Conservation (phyloP, 1,140 invertebrate genomes). For the Dinoponera quadriceps region DNA sequence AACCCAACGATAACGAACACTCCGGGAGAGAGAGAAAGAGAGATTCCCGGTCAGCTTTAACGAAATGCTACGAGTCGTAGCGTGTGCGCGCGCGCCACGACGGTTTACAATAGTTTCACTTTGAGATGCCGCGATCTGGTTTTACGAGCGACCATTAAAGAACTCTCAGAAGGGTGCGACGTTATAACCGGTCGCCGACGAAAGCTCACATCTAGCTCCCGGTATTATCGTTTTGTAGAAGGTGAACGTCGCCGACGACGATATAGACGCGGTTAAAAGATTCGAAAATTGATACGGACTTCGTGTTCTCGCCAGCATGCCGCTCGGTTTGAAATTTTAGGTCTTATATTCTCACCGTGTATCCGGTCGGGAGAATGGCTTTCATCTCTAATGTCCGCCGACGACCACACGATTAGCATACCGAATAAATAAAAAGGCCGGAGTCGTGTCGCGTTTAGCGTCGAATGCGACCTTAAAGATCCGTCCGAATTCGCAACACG, state of each 20-base stretch:
- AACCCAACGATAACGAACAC: neutral
- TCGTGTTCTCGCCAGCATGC: neutral
- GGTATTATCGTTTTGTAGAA: constrained; percentile 2
- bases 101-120: constrained; percentile 16
- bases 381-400: constrained; percentile 13
- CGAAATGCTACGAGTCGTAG: neutral
- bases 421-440: constrained; percentile 1
- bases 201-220: constrained; percentile 46
- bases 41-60: neutral
- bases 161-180: constrained; percentile 41
- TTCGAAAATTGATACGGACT: neutral
- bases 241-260: neutral
- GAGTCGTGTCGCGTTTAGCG: constrained; percentile 6
- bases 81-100: neutral
- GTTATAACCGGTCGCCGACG: constrained; percentile 52
- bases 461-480: neutral
- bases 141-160: constrained; percentile 48
- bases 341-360: constrained; percentile 4
- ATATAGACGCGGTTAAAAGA: constrained; percentile 1
- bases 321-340: neutral
- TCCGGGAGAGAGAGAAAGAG: too few relatives aligned
- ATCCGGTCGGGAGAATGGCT: neutral
- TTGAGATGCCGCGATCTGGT: constrained; percentile 30
- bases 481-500: neutral
- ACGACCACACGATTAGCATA: constrained; percentile 28